Percentiles rank a stretch among this genome's conserved stretches.
Conservation (phyloP, 2,888 invertebrate genomes). For the Diarsia mendica region DNA sequence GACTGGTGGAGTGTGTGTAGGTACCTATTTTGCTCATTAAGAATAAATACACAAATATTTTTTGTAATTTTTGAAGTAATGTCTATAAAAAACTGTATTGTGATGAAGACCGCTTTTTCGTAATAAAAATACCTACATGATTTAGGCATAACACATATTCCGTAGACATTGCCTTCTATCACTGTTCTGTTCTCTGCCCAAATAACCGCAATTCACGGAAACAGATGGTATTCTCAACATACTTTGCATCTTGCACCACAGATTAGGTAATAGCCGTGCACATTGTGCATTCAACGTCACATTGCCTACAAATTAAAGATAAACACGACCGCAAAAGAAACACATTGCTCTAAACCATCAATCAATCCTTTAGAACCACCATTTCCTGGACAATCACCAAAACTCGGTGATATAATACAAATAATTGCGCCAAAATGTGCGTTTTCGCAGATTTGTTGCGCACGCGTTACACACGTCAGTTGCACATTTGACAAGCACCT, state of each 20-base stretch:
- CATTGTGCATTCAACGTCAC: slow-evolving; percentile 25
- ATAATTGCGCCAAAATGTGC: slow-evolving; percentile 71
- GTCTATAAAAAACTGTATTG: background rate
- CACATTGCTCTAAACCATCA: slow-evolving; percentile 51
- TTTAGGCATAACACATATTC: background rate
- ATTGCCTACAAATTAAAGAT: slow-evolving; percentile 45
- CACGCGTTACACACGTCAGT: slow-evolving; percentile 70
- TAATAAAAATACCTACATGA: background rate
- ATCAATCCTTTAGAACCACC: slow-evolving; percentile 57
- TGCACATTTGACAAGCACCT: slow-evolving; percentile 72
- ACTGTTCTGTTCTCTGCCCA: background rate
- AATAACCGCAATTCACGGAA: slow-evolving; percentile 3
- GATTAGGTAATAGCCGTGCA: slow-evolving; percentile 3
- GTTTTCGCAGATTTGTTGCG: slow-evolving; percentile 64
- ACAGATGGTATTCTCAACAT: slow-evolving; percentile 15
- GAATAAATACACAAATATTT: no score
- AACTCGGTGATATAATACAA: slow-evolving; percentile 46
- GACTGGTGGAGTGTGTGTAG: no score
- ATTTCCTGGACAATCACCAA: slow-evolving; percentile 60
- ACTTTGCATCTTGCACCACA: slow-evolving; percentile 11
- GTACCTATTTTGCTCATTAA: no score
- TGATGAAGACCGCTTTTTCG: background rate
- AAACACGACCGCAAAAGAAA: slow-evolving; percentile 26
- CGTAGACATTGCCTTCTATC: background rate
- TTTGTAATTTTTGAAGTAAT: slow-evolving; percentile 11